A percentile compares a stretch with the other conserved stretches of the same genome.
Evolutionary conservation across 1,140 invertebrate genomes (phyloP).

Genomic region (Armadillidium nasatum): DNA sequence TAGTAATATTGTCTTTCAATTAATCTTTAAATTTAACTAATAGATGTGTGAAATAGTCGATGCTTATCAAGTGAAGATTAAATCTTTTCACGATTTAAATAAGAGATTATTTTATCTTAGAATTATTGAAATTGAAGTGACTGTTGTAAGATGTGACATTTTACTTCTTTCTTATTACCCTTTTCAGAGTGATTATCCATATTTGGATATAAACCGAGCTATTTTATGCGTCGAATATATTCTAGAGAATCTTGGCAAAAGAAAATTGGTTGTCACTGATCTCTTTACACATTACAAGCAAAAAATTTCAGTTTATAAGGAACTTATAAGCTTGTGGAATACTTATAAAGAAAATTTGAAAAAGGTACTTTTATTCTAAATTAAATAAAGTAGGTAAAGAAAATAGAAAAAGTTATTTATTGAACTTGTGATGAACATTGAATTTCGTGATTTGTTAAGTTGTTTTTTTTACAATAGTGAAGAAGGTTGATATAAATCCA

Average conservation of each 20-base stretch:
- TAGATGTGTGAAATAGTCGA: too few relatives aligned
- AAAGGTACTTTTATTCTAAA: too few relatives aligned
- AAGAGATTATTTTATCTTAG: not conserved
- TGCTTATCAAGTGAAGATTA: too few relatives aligned
- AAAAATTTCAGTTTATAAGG: slow-evolving; percentile 58
- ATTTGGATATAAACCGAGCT: slow-evolving; percentile 66
- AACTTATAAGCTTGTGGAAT: slow-evolving; percentile 63
- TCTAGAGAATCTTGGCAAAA: slow-evolving; percentile 63
- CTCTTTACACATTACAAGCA: slow-evolving; percentile 66
- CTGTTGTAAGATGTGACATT: too few relatives aligned
- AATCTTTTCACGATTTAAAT: not conserved
- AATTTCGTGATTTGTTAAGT: not conserved
- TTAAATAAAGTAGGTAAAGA: too few relatives aligned
- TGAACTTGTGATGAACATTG: too few relatives aligned
- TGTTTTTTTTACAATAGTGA: not conserved
- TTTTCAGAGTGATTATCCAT: slow-evolving; percentile 65
- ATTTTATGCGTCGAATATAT: slow-evolving; percentile 64
- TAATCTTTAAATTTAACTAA: too few relatives aligned
- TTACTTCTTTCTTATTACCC: too few relatives aligned
- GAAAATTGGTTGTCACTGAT: slow-evolving; percentile 62
- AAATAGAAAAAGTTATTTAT: too few relatives aligned
- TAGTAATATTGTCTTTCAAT: too few relatives aligned
- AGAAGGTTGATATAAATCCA: not conserved
- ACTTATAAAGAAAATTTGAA: slow-evolving; percentile 67
- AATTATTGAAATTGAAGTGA: not conserved